These are phyloP conservation scores for Trogon melanurus DNA, from an alignment of 2,113 vertebrate genomes.

Conservation along the genomic window DNA sequence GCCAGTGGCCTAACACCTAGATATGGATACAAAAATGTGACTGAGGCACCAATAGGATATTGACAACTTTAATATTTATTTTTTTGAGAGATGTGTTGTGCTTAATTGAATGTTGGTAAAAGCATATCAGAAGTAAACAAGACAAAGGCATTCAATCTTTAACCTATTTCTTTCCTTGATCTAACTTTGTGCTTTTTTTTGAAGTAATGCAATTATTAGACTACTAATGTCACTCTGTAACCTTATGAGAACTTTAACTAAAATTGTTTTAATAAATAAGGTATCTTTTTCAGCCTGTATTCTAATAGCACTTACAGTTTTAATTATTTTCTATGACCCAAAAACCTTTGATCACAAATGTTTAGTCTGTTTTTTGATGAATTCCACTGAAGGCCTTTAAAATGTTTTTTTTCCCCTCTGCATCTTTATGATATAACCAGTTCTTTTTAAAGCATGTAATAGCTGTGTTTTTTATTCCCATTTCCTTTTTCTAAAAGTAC, in stretches of 20 bases:
- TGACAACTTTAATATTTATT: neutral
- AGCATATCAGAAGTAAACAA: neutral
- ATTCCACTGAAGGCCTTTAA: neutral
- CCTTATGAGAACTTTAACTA: neutral
- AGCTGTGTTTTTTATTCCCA: neutral
- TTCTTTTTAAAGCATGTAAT: neutral
- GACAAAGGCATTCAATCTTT: neutral
- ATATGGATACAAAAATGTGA: neutral
- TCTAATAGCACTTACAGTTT: neutral
- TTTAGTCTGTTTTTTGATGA: neutral
- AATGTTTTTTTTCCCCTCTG: neutral
- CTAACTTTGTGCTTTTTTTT: neutral
- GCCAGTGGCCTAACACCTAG: neutral
- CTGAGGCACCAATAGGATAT: neutral
- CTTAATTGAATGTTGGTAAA: neutral
- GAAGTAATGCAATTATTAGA: neutral
- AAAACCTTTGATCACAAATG: neutral
- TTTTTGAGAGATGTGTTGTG: neutral
- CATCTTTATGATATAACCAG: neutral
- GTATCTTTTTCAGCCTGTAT: neutral
- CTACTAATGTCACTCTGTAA: neutral
- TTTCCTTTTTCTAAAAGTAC: neutral
- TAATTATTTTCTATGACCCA: neutral
- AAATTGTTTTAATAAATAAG: neutral
- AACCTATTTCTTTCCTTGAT: neutral